Percentiles rank a stretch among this genome's conserved stretches.
Evolutionary conservation across 1,140 invertebrate species (phyloP).

Genomic region (Meloidogyne exigua): DNA sequence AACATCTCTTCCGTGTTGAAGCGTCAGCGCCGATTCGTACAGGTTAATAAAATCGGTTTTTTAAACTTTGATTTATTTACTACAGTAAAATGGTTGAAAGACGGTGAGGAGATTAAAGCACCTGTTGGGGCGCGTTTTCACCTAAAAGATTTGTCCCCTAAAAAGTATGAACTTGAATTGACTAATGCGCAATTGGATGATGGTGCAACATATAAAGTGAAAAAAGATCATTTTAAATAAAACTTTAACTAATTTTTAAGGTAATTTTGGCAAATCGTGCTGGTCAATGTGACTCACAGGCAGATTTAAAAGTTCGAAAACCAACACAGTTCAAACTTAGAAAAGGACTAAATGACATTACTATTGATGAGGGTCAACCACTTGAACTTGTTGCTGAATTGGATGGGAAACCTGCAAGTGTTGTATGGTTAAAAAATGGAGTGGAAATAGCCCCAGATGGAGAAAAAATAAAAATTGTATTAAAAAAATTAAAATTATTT

Average conservation of each 20-base stretch:
- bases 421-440: constrained; percentile 71
- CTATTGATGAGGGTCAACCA: constrained; percentile 57
- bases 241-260: too few relatives aligned
- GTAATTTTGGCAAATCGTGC: constrained; percentile 58
- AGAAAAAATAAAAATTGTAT: constrained; percentile 67
- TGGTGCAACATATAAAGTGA: constrained; percentile 56
- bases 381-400: constrained; percentile 50
- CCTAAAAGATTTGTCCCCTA: constrained; percentile 56
- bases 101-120: constrained; percentile 59
- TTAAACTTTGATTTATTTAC: not conserved
- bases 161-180: constrained; percentile 61
- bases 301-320: constrained; percentile 52
- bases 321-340: constrained; percentile 56
- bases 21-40: constrained; percentile 55
- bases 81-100: constrained; percentile 57
- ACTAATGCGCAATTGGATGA: constrained; percentile 53
- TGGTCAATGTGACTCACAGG: constrained; percentile 56
- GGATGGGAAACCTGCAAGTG: constrained; percentile 50
- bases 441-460: constrained; percentile 74
- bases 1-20: constrained; percentile 69
- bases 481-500: not conserved
- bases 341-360: constrained; percentile 54
- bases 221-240: constrained; percentile 13
- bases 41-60: constrained; percentile 31
- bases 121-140: constrained; percentile 34